Evolutionary conservation across 2,888 invertebrate genomes (phyloP).

Genomic region (Sphaerophoria taeniata): DNA sequence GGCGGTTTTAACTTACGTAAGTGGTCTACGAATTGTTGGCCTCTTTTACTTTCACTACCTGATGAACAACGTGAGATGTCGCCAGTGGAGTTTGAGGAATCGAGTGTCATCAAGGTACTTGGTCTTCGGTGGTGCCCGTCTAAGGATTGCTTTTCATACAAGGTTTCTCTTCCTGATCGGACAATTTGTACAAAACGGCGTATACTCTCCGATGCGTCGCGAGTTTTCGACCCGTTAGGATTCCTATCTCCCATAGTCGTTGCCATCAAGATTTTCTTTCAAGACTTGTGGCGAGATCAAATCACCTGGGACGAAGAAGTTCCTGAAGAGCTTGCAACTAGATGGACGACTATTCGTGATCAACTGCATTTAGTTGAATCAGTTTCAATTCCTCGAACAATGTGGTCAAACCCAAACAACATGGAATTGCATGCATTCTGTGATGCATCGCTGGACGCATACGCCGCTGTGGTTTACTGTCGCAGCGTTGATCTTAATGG

Average conservation of each 20-base stretch:
- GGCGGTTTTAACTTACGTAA: slow-evolving; percentile 13
- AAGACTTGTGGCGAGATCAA: too few species aligned
- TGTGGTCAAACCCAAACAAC: neutral
- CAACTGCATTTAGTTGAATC: slow-evolving; percentile 29
- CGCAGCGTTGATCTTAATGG: slow-evolving; percentile 6
- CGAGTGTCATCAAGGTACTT: too few species aligned
- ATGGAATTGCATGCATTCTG: slow-evolving; percentile 38
- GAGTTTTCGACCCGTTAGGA: slow-evolving; percentile 10
- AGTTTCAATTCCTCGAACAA: slow-evolving; percentile 23
- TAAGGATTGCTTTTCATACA: too few species aligned
- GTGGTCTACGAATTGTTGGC: slow-evolving; percentile 28
- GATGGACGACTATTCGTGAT: slow-evolving; percentile 16
- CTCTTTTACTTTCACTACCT: slow-evolving; percentile 1
- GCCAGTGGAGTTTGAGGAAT: neutral
- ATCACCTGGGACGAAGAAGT: neutral
- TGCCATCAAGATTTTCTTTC: too few species aligned
- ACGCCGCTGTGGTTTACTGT: slow-evolving; percentile 42
- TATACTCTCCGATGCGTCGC: neutral
- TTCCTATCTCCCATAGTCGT: too few species aligned
- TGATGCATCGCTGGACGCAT: slow-evolving; percentile 48
- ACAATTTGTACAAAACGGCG: slow-evolving; percentile 2
- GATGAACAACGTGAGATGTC: neutral
- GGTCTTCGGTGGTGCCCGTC: too few species aligned
- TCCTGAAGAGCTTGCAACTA: slow-evolving; percentile 27
- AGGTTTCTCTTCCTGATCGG: too few species aligned